phyloP scores from a whole-genome alignment of 92 coral and sea anemone genomes.

The Montipora capitata region DNA sequence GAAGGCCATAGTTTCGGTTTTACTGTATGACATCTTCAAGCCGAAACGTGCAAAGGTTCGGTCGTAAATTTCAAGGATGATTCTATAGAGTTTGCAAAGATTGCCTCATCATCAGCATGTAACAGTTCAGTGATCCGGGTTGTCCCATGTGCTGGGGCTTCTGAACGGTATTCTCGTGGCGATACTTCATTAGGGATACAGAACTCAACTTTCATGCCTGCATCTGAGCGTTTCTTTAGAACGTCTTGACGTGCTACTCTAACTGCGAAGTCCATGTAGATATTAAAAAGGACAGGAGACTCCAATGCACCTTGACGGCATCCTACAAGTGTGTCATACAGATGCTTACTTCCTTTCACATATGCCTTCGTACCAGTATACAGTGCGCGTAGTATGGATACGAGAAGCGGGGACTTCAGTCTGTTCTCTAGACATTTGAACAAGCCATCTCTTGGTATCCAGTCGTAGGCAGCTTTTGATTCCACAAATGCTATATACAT shows the following conservation, averaged over 20 bases:
- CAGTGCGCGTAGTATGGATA: no score
- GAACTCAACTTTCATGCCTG: background rate
- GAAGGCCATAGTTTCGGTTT: conserved; percentile 18
- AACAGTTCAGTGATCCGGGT: background rate
- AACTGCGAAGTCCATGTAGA: no score
- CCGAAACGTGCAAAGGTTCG: background rate
- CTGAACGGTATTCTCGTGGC: background rate
- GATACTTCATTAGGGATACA: background rate
- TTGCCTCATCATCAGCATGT: background rate
- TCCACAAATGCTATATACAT: no score
- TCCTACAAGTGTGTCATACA: no score
- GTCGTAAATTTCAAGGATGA: conserved; percentile 23
- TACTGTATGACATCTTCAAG: conserved; percentile 24
- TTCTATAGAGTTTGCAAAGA: conserved; percentile 9
- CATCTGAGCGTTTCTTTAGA: background rate
- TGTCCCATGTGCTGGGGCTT: background rate
- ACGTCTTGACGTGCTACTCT: background rate
- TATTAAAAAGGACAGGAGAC: no score
- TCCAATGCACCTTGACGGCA: no score
- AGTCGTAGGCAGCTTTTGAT: no score
- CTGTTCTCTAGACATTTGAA: no score
- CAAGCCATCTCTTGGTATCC: no score
- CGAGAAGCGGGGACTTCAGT: no score
- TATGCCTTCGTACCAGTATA: no score
- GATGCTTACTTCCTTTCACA: no score